Conservation (phyloP, 2,888 invertebrate species). For the Leptothorax acervorum region DNA sequence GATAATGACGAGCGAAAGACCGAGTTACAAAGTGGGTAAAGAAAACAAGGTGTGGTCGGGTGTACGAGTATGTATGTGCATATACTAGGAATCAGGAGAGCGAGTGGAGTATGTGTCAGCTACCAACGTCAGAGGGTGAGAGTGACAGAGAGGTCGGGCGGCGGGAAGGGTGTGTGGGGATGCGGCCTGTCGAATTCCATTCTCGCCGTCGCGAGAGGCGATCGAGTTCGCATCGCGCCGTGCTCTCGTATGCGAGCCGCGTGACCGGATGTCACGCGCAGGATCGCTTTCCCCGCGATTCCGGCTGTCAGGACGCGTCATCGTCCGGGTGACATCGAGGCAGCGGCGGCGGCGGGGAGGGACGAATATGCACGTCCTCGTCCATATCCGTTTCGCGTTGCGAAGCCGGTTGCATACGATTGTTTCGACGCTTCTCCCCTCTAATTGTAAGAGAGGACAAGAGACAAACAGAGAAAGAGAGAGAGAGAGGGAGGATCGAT, state of each 20-base stretch:
- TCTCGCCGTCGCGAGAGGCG: slow-evolving; percentile 59
- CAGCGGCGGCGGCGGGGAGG: slow-evolving; percentile 39
- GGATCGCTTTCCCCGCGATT: slow-evolving; percentile 72
- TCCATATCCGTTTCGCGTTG: slow-evolving; percentile 51
- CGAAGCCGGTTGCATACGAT: background rate
- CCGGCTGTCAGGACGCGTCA: slow-evolving; percentile 68
- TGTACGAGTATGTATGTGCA: background rate
- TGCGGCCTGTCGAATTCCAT: slow-evolving; percentile 72
- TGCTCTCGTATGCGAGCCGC: slow-evolving; percentile 62
- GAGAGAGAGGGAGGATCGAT: slow-evolving; percentile 17
- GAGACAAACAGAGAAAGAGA: background rate
- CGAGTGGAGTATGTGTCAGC: slow-evolving; percentile 24
- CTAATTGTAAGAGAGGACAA: background rate
- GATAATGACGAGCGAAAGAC: background rate
- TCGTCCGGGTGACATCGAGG: slow-evolving; percentile 69
- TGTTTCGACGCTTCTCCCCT: slow-evolving; percentile 41
- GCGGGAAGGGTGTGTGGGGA: slow-evolving; percentile 33
- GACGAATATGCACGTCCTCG: slow-evolving; percentile 56
- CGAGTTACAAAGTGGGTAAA: background rate
- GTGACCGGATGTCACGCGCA: slow-evolving; percentile 74
- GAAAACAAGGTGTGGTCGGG: background rate
- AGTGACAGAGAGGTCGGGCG: slow-evolving; percentile 25
- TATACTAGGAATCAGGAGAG: background rate
- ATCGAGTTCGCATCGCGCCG: slow-evolving; percentile 56
- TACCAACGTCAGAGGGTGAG: slow-evolving; percentile 28